phyloP scores from a whole-genome alignment of 2,113 vertebrate species.

The Paradoxurus hermaphroditus region DNA sequence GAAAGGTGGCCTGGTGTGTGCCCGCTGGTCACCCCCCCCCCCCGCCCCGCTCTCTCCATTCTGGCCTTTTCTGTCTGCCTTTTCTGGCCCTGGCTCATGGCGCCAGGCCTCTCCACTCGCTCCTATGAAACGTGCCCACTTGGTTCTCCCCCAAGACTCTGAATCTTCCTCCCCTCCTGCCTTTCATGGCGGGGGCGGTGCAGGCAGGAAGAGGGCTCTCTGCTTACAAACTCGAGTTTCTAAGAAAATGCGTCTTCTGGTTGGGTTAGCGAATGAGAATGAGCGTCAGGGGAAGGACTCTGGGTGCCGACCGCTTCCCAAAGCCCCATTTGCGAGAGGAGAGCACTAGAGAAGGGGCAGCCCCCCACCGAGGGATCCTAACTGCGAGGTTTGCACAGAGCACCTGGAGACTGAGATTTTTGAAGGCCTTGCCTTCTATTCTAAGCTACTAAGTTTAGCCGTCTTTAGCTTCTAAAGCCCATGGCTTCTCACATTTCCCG shows the following conservation, averaged over 20 bases:
- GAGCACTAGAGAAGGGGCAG: neutral
- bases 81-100: neutral
- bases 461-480: neutral
- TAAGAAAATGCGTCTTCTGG: neutral
- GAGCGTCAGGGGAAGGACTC: neutral
- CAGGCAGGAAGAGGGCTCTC: neutral
- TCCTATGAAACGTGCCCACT: neutral
- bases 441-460: constrained; percentile 48
- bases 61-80: too few species aligned
- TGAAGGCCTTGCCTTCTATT: constrained; percentile 23
- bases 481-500: neutral
- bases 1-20: rapidly evolving
- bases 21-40: rapidly evolving
- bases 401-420: neutral
- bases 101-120: neutral
- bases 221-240: neutral
- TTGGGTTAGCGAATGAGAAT: neutral
- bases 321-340: neutral
- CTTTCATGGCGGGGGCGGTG: neutral
- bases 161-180: neutral
- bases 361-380: neutral
- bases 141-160: neutral
- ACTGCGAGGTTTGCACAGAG: neutral
- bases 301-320: neutral
- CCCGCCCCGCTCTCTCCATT: rapidly evolving